Conservation (phyloP, 2,113 vertebrate species). For the Serilophus lunatus region DNA sequence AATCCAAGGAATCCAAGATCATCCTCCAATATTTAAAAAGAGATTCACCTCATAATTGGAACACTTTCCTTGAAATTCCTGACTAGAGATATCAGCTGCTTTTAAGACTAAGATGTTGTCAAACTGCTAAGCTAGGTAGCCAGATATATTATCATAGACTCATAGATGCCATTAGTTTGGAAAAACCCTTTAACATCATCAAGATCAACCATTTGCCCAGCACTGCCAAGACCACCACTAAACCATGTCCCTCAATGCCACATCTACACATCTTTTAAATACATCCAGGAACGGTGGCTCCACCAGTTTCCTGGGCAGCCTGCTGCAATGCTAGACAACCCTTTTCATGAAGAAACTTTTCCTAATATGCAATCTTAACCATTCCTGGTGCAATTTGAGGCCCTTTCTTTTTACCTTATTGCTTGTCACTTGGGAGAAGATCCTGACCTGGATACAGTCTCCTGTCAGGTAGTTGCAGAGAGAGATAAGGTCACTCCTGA, state of each 20-base stretch:
- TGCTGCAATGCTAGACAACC: not conserved
- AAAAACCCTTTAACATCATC: not conserved
- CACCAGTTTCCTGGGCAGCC: not conserved
- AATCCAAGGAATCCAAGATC: not conserved
- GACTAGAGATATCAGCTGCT: not conserved
- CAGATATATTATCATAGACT: not conserved
- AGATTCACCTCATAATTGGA: not conserved
- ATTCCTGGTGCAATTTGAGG: not conserved
- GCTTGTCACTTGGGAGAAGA: not conserved
- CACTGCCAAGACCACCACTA: not conserved
- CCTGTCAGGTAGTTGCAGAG: not conserved
- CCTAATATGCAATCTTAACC: not conserved
- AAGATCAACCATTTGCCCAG: not conserved
- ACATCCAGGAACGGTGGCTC: not conserved
- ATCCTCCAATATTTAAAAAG: not conserved
- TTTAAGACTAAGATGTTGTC: not conserved
- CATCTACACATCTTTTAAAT: not conserved
- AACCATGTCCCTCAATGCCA: not conserved
- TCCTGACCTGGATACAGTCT: accelerated
- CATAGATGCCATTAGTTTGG: not conserved
- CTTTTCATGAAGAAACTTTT: not conserved
- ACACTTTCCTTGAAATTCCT: not conserved
- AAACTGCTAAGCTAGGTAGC: not conserved
- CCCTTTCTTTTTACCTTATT: not conserved
- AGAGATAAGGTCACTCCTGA: not conserved